A percentile compares a stretch with the other conserved stretches of the same genome.
Evolutionary conservation across 2,797 vertebrate genomes (phyloP).

Genomic region (Semotilus atromaculatus): DNA sequence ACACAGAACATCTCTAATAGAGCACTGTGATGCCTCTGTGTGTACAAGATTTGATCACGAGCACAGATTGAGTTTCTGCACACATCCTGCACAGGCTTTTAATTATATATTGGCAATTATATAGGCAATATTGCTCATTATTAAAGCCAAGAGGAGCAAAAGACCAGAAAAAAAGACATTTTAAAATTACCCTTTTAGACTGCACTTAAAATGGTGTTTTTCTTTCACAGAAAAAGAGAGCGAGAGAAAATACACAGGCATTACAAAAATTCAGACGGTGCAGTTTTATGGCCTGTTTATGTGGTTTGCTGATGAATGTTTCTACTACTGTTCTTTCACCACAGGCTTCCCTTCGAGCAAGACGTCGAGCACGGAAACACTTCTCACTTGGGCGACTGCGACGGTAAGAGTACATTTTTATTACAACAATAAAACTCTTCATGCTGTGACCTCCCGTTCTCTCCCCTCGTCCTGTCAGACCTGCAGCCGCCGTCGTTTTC

Average conservation of each 20-base stretch:
- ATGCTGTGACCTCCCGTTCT: constrained; percentile 12
- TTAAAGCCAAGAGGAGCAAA: neutral
- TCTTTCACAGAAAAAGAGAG: neutral
- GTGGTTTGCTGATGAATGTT: constrained; percentile 70
- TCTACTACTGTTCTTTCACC: constrained; percentile 59
- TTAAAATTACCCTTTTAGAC: constrained; percentile 14
- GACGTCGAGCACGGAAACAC: constrained; percentile 89
- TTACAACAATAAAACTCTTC: constrained; percentile 17
- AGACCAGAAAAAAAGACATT: neutral
- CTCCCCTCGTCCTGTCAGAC: neutral
- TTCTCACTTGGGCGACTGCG: constrained; percentile 91
- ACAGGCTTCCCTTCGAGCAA: constrained; percentile 90
- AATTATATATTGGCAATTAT: no score
- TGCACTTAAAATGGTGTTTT: neutral
- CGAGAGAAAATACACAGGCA: constrained; percentile 3
- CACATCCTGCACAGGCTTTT: constrained; percentile 5
- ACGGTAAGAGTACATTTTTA: constrained; percentile 80
- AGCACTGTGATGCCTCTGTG: constrained; percentile 32
- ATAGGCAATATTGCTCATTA: constrained; percentile 30
- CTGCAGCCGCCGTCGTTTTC: constrained; percentile 1
- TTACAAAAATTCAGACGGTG: constrained; percentile 13
- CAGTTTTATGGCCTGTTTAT: constrained; percentile 30
- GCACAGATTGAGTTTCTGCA: constrained; percentile 16
- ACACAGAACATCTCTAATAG: constrained; percentile 30
- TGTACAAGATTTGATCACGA: constrained; percentile 3